phyloP scores from a whole-genome alignment of 2,888 invertebrate genomes.

The Philopedon plagiatum region DNA sequence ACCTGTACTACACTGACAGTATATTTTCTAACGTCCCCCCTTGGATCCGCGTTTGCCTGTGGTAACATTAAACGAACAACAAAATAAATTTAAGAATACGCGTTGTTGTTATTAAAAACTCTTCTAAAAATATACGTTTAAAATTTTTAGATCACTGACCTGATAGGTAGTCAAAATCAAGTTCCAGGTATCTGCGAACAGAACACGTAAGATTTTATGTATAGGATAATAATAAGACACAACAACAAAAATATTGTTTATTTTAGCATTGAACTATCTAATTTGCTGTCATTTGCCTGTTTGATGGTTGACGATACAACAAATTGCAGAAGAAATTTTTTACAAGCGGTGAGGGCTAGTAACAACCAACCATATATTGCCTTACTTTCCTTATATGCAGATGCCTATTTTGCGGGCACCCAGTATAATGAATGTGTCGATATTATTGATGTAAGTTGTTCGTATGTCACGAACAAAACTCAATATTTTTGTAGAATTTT shows the following conservation, averaged over 20 bases:
- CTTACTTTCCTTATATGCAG: slow-evolving; percentile 71
- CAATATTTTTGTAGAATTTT: too few relatives aligned
- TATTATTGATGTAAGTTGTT: slow-evolving; percentile 70
- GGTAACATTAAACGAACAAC: neutral
- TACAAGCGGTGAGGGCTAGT: slow-evolving; percentile 57
- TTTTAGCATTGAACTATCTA: slow-evolving; percentile 38
- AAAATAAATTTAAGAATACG: neutral
- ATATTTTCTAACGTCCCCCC: too few relatives aligned
- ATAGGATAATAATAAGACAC: neutral
- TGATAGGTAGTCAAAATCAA: slow-evolving; percentile 39
- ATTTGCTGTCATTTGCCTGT: slow-evolving; percentile 38
- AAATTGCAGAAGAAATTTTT: slow-evolving; percentile 78
- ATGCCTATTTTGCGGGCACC: slow-evolving; percentile 71
- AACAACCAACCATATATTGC: slow-evolving; percentile 73
- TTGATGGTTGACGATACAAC: slow-evolving; percentile 21
- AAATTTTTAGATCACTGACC: slow-evolving; percentile 44
- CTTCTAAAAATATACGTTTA: neutral
- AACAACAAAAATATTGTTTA: neutral
- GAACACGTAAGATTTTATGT: slow-evolving; percentile 37
- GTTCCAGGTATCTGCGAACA: slow-evolving; percentile 36
- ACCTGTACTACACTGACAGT: too few relatives aligned
- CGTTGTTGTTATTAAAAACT: neutral
- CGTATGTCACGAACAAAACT: too few relatives aligned
- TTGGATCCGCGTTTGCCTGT: too few relatives aligned
- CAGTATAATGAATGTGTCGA: slow-evolving; percentile 71